These are phyloP conservation scores for Epinotia ramella DNA, from an alignment of 2,888 invertebrate genomes.

Conservation along the genomic window DNA sequence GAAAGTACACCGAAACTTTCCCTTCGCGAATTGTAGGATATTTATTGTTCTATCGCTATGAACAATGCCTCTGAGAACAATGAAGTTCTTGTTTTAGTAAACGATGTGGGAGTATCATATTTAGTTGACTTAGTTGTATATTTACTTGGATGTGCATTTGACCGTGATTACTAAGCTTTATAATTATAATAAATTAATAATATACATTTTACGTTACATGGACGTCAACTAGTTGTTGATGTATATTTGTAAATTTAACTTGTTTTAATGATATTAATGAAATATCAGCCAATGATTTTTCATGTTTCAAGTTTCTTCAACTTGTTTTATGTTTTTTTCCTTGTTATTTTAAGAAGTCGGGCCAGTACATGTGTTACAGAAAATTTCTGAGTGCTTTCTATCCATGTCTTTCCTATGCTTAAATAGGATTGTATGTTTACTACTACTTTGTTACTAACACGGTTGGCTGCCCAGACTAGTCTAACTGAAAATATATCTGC, in stretches of 20 bases:
- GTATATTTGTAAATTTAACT: constrained; percentile 15
- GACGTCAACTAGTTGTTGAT: constrained; percentile 32
- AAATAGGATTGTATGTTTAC: not conserved
- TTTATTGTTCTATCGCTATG: no score
- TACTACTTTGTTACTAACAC: not conserved
- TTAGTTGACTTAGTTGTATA: constrained; percentile 4
- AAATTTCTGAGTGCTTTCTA: not conserved
- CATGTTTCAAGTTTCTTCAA: not conserved
- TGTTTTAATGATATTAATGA: not conserved
- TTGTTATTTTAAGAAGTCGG: not conserved
- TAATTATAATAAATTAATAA: constrained; percentile 12
- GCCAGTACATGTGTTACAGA: not conserved
- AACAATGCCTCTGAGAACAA: not conserved
- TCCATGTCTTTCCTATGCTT: not conserved
- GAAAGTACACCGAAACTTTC: no score
- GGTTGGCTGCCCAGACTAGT: not conserved
- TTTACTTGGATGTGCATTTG: constrained; percentile 24
- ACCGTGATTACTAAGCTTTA: constrained; percentile 43
- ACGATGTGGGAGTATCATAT: not conserved
- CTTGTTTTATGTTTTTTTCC: not conserved
- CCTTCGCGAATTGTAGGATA: not conserved
- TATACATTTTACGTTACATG: constrained; percentile 25
- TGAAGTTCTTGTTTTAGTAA: constrained; percentile 1
- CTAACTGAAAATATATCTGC: not conserved
- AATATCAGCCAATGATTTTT: not conserved